Conservation (phyloP, 2,888 invertebrate species). For the Pedicia rivosa region DNA sequence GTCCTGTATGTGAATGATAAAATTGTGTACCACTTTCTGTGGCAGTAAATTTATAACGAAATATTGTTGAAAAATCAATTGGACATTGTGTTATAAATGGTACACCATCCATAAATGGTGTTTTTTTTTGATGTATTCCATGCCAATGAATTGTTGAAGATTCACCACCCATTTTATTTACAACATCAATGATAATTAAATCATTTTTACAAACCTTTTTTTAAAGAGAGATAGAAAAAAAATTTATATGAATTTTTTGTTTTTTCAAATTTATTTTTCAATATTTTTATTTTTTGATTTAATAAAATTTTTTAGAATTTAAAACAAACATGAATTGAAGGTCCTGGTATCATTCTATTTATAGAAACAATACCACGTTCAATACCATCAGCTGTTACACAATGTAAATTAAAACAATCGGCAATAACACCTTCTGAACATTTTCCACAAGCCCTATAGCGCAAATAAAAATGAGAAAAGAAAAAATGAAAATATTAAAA, state of each 20-base stretch:
- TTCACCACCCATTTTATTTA: constrained; percentile 56
- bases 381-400: constrained; percentile 33
- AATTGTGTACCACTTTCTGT: constrained; percentile 62
- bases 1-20: constrained; percentile 50
- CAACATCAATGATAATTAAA: constrained; percentile 59
- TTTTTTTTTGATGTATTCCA: constrained; percentile 57
- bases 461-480: background rate
- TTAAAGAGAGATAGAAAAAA: too few species aligned
- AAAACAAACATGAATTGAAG: constrained; percentile 28
- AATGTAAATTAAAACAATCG: constrained; percentile 33
- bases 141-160: constrained; percentile 80
- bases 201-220: constrained; percentile 75
- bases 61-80: constrained; percentile 50
- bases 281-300: background rate
- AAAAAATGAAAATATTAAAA: background rate
- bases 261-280: background rate
- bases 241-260: too few species aligned
- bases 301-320: background rate
- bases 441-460: constrained; percentile 29
- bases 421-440: constrained; percentile 25
- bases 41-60: constrained; percentile 51
- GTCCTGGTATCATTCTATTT: constrained; percentile 34
- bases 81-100: constrained; percentile 73
- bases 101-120: constrained; percentile 74
- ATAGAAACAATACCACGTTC: constrained; percentile 31